Conservation (phyloP, 2,797 vertebrate species). For the Carcharodon carcharias region DNA sequence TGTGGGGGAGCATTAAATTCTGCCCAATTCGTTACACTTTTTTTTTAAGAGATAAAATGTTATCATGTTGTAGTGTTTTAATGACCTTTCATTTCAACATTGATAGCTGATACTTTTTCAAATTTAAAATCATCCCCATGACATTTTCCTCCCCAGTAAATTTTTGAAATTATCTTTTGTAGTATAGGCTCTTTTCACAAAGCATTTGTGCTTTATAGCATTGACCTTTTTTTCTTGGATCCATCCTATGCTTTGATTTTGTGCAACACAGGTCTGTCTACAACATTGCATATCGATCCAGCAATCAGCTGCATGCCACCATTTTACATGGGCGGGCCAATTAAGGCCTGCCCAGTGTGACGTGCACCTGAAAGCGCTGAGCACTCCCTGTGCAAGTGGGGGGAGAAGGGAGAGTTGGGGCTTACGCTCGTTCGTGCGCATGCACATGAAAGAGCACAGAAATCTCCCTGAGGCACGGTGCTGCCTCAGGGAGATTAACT, state of each 20-base stretch:
- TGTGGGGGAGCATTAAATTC: too few relatives aligned
- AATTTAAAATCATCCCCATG: neutral
- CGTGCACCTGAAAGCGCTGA: too few relatives aligned
- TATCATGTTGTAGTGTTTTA: neutral
- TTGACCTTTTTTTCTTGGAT: neutral
- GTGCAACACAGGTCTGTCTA: neutral
- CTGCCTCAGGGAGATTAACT: too few relatives aligned
- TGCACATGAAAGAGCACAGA: too few relatives aligned
- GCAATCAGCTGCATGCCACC: too few relatives aligned
- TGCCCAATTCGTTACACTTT: neutral
- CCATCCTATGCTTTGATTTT: neutral
- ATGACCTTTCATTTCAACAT: neutral
- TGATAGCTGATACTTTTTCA: neutral
- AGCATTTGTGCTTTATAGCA: neutral
- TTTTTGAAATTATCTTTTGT: neutral
- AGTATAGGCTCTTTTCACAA: neutral
- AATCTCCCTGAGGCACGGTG: too few relatives aligned
- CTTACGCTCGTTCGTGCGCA: too few relatives aligned
- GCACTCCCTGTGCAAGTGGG: too few relatives aligned
- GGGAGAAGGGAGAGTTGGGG: too few relatives aligned
- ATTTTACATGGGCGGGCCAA: too few relatives aligned
- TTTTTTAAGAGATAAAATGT: too few relatives aligned
- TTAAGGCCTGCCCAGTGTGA: too few relatives aligned
- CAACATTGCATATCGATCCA: neutral
- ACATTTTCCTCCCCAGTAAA: neutral